Base-by-base conservation (phyloP, 1,140 invertebrate species). In the Lepidotrigona ventralis region DNA sequence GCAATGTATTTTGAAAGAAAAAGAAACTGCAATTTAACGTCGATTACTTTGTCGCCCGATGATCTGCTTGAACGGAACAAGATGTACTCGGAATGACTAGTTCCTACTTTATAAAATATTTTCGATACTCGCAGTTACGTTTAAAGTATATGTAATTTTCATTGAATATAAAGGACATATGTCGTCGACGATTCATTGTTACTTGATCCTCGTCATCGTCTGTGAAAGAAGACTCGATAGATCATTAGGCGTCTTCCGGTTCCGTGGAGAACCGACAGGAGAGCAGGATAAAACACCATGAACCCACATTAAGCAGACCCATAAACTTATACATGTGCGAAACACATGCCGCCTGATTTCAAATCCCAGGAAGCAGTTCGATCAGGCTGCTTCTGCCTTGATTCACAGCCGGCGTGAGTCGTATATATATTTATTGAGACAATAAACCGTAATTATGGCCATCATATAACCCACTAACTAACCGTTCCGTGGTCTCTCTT, bases 381-480 rank as follows among this genome's bases (percentile, higher is more conserved):
- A 64, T 78, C 81, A 11, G 46, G 54, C 29, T 54, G 51, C 68
- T 66, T 68, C 46, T 64, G 66, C 66, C 69, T 68, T 84, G 81
- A 72, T 81, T 63, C 60, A 63, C 39, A 56, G 75, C 79, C 81
- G 73, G 29, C 83, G 82, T 85, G 82, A 90, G 87, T 91, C 90
- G 81, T 92, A 88, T 60, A 60, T 92, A 91, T 92, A 92, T 93
- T 93, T 93, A 93, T 93, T 90, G 90, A 84, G 89, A 92, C 92
- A 92, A 91, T 93, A 92, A 93, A 93, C 89, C 89, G 91, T 89
- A 93, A 93, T 93, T 92, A 92, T 91, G 88, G 39, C 78, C 71
- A 85, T 77, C 84, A 82, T 58, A 75, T 91, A 88, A 91, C 86
- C 81, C 87, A 83, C 91, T 92, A 92, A 93, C 91, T 91, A 92